A percentile compares a stretch with the other conserved stretches of the same genome.
Evolutionary conservation across 2,113 vertebrate species (phyloP).

Genomic region (Caretta caretta): DNA sequence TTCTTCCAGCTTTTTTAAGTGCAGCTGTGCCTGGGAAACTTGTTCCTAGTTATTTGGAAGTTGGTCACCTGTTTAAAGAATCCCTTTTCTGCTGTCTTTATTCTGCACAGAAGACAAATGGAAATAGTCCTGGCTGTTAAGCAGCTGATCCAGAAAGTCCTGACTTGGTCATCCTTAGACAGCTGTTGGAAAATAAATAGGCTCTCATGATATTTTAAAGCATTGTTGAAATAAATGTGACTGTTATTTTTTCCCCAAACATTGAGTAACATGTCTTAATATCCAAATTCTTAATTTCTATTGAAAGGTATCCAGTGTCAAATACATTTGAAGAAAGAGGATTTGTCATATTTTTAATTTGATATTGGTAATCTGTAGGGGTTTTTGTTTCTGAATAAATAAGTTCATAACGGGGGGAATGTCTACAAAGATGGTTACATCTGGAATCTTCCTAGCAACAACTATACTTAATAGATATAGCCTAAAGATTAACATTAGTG

Average conservation of each 20-base stretch:
- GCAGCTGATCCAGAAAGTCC: not conserved
- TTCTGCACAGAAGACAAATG: not conserved
- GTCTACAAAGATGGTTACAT: not conserved
- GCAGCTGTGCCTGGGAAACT: not conserved
- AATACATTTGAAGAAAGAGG: not conserved
- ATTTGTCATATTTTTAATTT: not conserved
- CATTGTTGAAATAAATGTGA: accelerated
- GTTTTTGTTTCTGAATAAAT: not conserved
- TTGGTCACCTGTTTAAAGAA: not conserved
- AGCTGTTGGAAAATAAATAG: not conserved
- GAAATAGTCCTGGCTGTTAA: not conserved
- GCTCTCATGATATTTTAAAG: not conserved
- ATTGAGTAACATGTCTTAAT: not conserved
- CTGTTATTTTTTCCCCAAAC: not conserved
- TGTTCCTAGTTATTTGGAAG: not conserved
- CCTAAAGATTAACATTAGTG: not conserved
- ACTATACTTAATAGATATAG: not conserved
- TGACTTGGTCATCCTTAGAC: not conserved
- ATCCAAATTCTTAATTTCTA: not conserved
- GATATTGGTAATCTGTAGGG: not conserved
- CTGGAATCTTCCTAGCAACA: not conserved
- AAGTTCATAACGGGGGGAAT: not conserved
- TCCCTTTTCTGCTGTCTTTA: not conserved
- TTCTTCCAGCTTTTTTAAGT: not conserved
- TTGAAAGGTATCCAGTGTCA: not conserved